Evolutionary conservation across 2,113 vertebrate species (phyloP).

Genomic region (Panthera leo): DNA sequence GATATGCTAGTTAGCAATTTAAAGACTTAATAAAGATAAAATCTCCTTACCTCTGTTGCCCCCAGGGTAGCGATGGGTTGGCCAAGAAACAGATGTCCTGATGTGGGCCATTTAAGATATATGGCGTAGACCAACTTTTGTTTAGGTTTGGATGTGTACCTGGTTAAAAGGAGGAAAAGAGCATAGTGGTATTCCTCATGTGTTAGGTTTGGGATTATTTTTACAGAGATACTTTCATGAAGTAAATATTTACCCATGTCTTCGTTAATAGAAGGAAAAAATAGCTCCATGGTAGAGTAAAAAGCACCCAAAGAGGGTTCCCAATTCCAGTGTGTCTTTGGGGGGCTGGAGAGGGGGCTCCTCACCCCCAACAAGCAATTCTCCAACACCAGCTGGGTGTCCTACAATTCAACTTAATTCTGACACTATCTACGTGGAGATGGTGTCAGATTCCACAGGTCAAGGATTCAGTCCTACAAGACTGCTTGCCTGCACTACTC

Average conservation of each 20-base stretch:
- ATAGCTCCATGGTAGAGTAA: background rate
- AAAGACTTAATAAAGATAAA: background rate
- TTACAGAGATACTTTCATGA: background rate
- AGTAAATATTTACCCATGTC: background rate
- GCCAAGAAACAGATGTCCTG: constrained; percentile 86
- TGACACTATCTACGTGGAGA: background rate
- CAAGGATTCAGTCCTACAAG: background rate
- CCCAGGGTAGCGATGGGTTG: constrained; percentile 84
- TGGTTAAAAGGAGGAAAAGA: constrained; percentile 70
- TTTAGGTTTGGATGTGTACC: constrained; percentile 92
- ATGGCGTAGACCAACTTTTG: constrained; percentile 88
- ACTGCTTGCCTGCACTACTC: background rate
- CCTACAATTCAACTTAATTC: background rate
- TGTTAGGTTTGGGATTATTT: background rate
- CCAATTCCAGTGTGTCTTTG: background rate
- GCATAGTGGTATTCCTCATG: background rate
- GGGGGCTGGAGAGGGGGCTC: background rate
- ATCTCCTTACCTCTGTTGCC: constrained; percentile 88
- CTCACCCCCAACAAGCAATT: background rate
- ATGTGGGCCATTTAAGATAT: constrained; percentile 91
- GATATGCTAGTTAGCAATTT: background rate
- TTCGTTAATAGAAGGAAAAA: background rate
- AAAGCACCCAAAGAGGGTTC: background rate
- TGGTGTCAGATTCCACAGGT: background rate
- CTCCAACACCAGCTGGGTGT: background rate